Evolutionary conservation across 2,797 vertebrate species (phyloP), one percentile per base, ranked within the genome.

Genomic region (Echiichthys vipera): DNA sequence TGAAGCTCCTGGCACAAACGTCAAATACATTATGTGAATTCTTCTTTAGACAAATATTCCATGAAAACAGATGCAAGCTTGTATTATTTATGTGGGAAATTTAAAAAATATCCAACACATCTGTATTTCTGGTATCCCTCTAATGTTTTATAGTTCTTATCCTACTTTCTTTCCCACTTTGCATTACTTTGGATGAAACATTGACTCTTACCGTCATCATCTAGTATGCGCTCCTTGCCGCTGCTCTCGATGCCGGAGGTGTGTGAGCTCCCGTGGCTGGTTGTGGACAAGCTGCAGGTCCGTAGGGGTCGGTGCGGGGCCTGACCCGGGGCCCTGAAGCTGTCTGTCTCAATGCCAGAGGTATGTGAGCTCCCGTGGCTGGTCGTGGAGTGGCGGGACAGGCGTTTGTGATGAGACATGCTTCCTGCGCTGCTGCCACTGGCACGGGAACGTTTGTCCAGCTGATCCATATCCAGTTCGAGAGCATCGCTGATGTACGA

Each of bases 401-500:
- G 95, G 13, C 96, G 96, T 43, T 96, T 97, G 81, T 96, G 96
- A 24, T 95, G 96, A 3, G 93, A 94, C 45, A 88, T 5, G 78
- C 97, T 98, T 63, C 97, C 97, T 0, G 94, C 94, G 1, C 97
- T 98, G 95, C 98, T 99, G 80, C 98, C 97, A 0, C 97, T 99
- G 87, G 98, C 97, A n/a, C 95, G 94, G 0, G 96, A 98, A 1
- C 97, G 95, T 76, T 98, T 97, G 84, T 99, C 97, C 90, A 99
- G 91, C 46, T 96, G 96, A 20, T 99, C 98, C 94, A 99, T 96
- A 91, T 99, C 97, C 40, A 98, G 95, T 43, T 99, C 98, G 15
- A 99, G 94, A n/a, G 96, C 97, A 55, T 99, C 97, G 0, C 97
- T 99, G 94, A 99, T 99, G 91, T 99, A 99, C 0, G 98, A 99